phyloP scores from a whole-genome alignment of 2,888 invertebrate species.

The Drosophila phalerata region DNA sequence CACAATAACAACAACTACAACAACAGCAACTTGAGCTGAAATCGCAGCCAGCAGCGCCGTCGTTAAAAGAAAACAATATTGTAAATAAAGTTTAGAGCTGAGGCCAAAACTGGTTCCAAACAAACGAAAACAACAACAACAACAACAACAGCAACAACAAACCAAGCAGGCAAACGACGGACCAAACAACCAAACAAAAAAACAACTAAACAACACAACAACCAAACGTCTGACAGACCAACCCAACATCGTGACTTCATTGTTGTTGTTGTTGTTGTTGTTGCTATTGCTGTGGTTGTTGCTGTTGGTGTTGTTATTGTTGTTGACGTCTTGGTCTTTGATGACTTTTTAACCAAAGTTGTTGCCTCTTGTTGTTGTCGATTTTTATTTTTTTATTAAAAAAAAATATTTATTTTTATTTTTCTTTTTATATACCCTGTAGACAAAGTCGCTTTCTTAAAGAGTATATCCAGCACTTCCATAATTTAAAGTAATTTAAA shows the following conservation, averaged over 20 bases:
- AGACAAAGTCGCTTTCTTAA: background rate
- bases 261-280: conserved; percentile 45
- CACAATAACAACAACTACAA: conserved; percentile 48
- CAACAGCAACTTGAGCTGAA: conserved; percentile 35
- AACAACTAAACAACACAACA: conserved; percentile 29
- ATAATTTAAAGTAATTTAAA: too few relatives aligned
- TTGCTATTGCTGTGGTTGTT: conserved; percentile 19
- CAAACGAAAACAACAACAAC: conserved; percentile 67
- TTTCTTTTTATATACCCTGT: conserved; percentile 38
- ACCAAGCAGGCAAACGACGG: conserved; percentile 31
- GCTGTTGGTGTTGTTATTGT: conserved; percentile 41
- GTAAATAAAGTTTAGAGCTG: conserved; percentile 80
- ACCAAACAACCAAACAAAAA: conserved; percentile 47
- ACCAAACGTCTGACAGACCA: conserved; percentile 58
- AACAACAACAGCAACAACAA: conserved; percentile 49
- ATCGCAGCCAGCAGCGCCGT: conserved; percentile 53
- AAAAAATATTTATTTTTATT: conserved; percentile 12
- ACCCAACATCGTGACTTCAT: conserved; percentile 71
- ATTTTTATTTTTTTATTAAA: conserved; percentile 38
- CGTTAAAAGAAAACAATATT: conserved; percentile 81
- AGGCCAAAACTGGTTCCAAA: conserved; percentile 70
- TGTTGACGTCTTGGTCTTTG: conserved; percentile 72
- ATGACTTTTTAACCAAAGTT: conserved; percentile 78
- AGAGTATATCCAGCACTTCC: background rate
- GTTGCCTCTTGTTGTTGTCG: conserved; percentile 54